Conservation (phyloP, 2,113 vertebrate genomes). For the Steatornis caripensis region DNA sequence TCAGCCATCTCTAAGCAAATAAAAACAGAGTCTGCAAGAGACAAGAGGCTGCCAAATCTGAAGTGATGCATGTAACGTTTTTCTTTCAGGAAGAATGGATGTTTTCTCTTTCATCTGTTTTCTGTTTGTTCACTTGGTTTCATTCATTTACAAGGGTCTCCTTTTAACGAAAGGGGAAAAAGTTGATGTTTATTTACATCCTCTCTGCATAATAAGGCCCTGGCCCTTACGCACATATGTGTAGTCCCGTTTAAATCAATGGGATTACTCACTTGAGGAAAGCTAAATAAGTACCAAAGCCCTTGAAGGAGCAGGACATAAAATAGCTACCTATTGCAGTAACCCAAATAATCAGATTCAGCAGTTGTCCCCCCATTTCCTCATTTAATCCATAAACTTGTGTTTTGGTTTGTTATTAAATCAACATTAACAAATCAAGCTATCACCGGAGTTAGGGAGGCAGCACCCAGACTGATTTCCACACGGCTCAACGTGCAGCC, state of each 20-base stretch:
- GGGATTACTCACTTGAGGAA: not conserved
- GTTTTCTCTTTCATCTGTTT: slow-evolving; percentile 40
- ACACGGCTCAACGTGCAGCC: not conserved
- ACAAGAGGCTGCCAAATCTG: slow-evolving; percentile 60
- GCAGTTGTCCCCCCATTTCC: not conserved
- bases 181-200: slow-evolving; percentile 3
- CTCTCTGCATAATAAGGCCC: not conserved
- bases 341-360: not conserved
- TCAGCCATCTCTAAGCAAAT: slow-evolving; percentile 59
- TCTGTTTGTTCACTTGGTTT: not conserved
- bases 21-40: slow-evolving; percentile 49
- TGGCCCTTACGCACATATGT: not conserved
- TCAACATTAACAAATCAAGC: not conserved
- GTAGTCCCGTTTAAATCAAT: not conserved
- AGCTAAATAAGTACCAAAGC: not conserved
- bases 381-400: not conserved
- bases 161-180: not conserved
- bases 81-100: slow-evolving; percentile 9
- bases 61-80: slow-evolving; percentile 54
- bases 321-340: not conserved
- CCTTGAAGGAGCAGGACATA: not conserved
- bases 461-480: not conserved
- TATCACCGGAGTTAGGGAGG: not conserved
- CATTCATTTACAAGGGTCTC: slow-evolving; percentile 10
- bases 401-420: not conserved